A percentile compares a stretch with the other conserved stretches of the same genome.
Conservation (phyloP, 2,113 vertebrate genomes). For the Noturus placidus region DNA sequence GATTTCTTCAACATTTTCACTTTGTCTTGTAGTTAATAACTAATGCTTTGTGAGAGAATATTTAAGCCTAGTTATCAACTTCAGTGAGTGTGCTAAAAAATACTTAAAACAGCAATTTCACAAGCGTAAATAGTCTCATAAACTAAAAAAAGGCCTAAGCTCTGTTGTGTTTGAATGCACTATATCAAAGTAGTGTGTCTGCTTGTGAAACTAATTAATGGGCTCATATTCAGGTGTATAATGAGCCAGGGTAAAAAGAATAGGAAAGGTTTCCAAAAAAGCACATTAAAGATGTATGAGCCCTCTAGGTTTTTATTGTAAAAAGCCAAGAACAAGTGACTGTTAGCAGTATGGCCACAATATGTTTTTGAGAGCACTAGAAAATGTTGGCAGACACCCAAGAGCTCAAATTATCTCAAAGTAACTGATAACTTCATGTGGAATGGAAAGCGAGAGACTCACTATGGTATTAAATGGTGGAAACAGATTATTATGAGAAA, state of each 20-base stretch:
- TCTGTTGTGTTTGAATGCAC: neutral
- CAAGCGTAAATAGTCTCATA: constrained; percentile 8
- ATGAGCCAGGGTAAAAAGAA: neutral
- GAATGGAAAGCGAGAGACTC: neutral
- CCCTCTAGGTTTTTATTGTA: neutral
- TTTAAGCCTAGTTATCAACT: neutral
- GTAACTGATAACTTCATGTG: neutral
- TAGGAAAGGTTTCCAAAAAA: neutral
- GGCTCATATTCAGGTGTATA: neutral
- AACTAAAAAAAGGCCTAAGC: neutral
- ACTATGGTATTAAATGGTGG: constrained; percentile 5
- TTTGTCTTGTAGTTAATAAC: neutral
- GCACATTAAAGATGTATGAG: neutral
- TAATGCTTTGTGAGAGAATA: neutral
- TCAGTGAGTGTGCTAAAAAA: neutral
- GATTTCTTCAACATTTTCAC: neutral
- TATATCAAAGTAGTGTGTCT: neutral
- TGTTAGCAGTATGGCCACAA: constrained; percentile 8
- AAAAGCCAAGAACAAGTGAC: neutral
- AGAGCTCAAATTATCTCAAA: neutral
- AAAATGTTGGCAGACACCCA: neutral
- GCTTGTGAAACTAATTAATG: neutral
- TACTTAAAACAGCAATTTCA: neutral
- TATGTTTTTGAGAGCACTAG: neutral
- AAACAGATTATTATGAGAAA: constrained; percentile 27